Evolutionary conservation across 2,888 invertebrate genomes (phyloP).

Genomic region (Apamea epomidion): DNA sequence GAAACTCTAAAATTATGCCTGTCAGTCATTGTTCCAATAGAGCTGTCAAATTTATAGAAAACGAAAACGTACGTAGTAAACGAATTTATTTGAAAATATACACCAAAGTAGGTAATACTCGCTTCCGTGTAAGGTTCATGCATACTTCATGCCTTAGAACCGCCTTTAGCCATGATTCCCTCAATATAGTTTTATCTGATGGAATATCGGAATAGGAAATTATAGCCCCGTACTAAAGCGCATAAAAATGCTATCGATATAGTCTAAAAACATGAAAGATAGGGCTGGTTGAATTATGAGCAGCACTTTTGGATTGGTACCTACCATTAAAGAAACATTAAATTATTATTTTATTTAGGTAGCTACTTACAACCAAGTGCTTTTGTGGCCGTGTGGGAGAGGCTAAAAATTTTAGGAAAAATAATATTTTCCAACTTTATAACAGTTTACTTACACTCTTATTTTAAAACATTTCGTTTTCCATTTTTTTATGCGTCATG

Average conservation of each 20-base stretch:
- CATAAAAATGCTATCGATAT: conserved; percentile 49
- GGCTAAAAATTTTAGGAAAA: no score
- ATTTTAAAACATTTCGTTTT: no score
- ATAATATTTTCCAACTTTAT: no score
- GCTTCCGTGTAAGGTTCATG: conserved; percentile 36
- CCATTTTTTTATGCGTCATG: no score
- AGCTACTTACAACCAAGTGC: background rate
- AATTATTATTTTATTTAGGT: background rate
- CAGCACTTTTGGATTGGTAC: background rate
- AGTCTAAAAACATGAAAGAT: conserved; percentile 23
- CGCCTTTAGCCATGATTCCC: conserved; percentile 41
- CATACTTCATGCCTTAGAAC: conserved; percentile 38
- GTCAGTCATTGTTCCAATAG: background rate
- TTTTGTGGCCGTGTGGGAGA: background rate
- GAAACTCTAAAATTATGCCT: background rate
- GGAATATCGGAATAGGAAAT: conserved; percentile 56
- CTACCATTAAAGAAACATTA: background rate
- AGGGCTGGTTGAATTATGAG: conserved; percentile 9
- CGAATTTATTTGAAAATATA: background rate
- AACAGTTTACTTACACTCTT: background rate
- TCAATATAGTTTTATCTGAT: conserved; percentile 57
- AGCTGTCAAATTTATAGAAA: background rate
- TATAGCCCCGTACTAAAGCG: conserved; percentile 46
- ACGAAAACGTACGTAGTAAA: background rate
- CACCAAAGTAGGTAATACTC: background rate